Percentiles rank a stretch among this genome's conserved stretches.
These are phyloP conservation scores for Liasis olivaceus DNA, from an alignment of 2,797 vertebrate genomes.

Conservation along the genomic window DNA sequence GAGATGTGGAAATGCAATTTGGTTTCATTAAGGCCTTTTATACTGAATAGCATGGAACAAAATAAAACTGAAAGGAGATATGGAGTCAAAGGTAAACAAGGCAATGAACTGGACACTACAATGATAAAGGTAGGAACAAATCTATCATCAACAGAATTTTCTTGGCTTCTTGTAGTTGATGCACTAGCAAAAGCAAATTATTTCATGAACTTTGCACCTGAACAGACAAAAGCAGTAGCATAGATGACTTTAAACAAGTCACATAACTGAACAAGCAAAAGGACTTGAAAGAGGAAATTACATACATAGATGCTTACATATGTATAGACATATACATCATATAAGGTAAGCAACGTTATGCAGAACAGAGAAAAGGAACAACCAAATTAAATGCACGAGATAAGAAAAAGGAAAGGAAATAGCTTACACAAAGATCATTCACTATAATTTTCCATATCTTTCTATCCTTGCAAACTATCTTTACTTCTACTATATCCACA, in stretches of 20 bases:
- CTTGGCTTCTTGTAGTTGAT: background rate
- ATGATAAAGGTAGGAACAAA: background rate
- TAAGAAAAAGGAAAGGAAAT: background rate
- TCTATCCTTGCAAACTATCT: background rate
- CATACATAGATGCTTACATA: background rate
- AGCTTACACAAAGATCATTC: background rate
- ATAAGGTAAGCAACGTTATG: background rate
- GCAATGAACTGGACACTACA: background rate
- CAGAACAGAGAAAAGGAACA: background rate
- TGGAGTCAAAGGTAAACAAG: background rate
- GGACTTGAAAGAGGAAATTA: background rate
- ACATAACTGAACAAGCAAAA: background rate
- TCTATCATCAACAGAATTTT: background rate
- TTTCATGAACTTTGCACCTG: background rate
- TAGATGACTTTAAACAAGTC: background rate
- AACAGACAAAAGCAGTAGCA: background rate
- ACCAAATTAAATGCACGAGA: background rate
- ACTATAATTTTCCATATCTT: background rate
- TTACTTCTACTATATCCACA: background rate
- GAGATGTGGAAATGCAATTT: background rate
- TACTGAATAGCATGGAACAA: slow-evolving; percentile 3
- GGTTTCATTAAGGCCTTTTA: background rate
- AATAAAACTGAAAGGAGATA: background rate
- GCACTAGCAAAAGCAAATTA: background rate
- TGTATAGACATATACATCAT: background rate